These are phyloP conservation scores for Marasmarcha lunaedactyla DNA, from an alignment of 2,888 invertebrate species.

Conservation along the genomic window DNA sequence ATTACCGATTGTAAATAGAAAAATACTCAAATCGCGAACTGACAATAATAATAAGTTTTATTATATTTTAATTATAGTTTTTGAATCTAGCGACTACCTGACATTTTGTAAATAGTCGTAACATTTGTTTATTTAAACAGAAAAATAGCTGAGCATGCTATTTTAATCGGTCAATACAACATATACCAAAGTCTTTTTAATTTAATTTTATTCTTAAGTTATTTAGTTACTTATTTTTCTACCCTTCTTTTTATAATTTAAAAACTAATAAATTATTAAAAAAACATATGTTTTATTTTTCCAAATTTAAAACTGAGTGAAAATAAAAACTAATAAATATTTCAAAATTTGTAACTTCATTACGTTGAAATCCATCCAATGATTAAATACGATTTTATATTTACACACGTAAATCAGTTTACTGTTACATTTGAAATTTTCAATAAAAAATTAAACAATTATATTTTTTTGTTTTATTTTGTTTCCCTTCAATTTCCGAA, in stretches of 20 bases:
- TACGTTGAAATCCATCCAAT: slow-evolving; percentile 53
- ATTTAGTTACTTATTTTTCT: slow-evolving; percentile 39
- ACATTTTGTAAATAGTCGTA: slow-evolving; percentile 58
- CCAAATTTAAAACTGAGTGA: slow-evolving; percentile 18
- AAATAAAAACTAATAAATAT: slow-evolving; percentile 10
- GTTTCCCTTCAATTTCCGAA: slow-evolving; percentile 17
- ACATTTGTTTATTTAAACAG: slow-evolving; percentile 44
- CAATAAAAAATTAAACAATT: slow-evolving; percentile 50
- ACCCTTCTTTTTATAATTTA: slow-evolving; percentile 29
- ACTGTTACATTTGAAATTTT: slow-evolving; percentile 64
- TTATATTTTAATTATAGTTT: slow-evolving; percentile 38
- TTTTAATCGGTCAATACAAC: slow-evolving; percentile 65
- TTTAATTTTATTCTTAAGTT: slow-evolving; percentile 57
- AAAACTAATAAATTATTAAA: slow-evolving; percentile 26
- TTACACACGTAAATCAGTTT: slow-evolving; percentile 38
- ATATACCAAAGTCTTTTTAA: slow-evolving; percentile 63
- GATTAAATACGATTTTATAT: slow-evolving; percentile 60
- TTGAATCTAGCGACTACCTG: slow-evolving; percentile 43
- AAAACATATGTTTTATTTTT: slow-evolving; percentile 17
- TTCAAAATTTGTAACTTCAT: slow-evolving; percentile 18
- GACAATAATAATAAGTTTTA: slow-evolving; percentile 63
- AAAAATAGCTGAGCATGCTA: slow-evolving; percentile 53
- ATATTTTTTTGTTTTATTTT: slow-evolving; percentile 45
- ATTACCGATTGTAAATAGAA: slow-evolving; percentile 38
- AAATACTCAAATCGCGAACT: slow-evolving; percentile 65